These are phyloP conservation scores for Odontocolon sp. DNA, from an alignment of 2,888 invertebrate genomes.

Conservation along the genomic window DNA sequence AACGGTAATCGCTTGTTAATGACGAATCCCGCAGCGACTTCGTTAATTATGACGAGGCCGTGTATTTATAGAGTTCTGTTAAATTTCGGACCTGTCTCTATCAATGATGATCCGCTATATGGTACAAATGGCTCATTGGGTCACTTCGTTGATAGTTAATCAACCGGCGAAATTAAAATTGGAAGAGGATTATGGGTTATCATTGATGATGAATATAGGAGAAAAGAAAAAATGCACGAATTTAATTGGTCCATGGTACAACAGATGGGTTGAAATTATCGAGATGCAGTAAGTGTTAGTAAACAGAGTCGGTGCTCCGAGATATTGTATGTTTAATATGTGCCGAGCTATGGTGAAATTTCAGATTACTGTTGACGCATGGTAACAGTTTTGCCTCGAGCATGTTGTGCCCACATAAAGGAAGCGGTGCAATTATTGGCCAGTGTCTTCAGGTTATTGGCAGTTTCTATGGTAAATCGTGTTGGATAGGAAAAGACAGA, in stretches of 20 bases:
- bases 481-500: not conserved
- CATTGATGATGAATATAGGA: not conserved
- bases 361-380: too few species aligned
- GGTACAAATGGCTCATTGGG: conserved; percentile 5
- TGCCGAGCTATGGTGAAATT: too few species aligned
- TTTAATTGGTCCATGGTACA: too few species aligned
- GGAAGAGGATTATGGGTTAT: not conserved
- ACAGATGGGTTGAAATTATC: too few species aligned
- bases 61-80: not conserved
- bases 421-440: too few species aligned
- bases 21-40: conserved; percentile 12
- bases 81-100: not conserved
- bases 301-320: too few species aligned
- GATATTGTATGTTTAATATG: too few species aligned
- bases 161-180: conserved; percentile 4
- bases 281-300: too few species aligned
- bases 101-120: conserved; percentile 11
- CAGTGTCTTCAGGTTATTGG: too few species aligned
- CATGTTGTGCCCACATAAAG: not conserved
- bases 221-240: too few species aligned
- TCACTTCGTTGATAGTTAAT: conserved; percentile 12
- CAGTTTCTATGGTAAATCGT: too few species aligned
- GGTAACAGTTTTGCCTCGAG: not conserved
- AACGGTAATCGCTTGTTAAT: conserved; percentile 51
- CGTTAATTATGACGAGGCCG: conserved; percentile 28